Base-by-base conservation (phyloP, 2,888 invertebrate genomes). In the Ectobius pallidus region DNA sequence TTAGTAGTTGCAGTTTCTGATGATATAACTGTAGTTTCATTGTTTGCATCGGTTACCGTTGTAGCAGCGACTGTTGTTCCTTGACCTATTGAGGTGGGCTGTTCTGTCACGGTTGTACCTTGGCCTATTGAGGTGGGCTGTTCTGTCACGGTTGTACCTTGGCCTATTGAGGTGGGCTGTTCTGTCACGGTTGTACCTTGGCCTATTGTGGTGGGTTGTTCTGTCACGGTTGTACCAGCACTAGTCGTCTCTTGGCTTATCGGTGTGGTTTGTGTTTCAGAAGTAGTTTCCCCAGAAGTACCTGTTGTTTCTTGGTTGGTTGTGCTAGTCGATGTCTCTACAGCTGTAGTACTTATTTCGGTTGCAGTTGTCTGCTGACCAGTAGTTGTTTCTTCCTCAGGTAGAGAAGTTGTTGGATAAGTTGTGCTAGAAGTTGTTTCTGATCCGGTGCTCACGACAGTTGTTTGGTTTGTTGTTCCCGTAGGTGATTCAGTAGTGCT, bases 1-100 rank as follows among this genome's bases (percentile, higher is more conserved):
- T n/a, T n/a, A 14, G 46, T 46, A n/a, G 46, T 46, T 39, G 27
- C 72, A 3, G 55, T 25, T 18, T 44, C 58, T 14, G 71, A 39
- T 20, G 72, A 67, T n/a, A n/a, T n/a, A n/a, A n/a, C n/a, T 18
- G 70, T 62, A n/a, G 71, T 73, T 70, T 72, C 62, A 11, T 6
- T n/a, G 11, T 32, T 39, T 61, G 58, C 34, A 11, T 42, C 74
- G 2, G 75, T 73, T 62, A 61, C 68, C 22, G 65, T 74, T 20
- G 32, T 7, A 6, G 18, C 27, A 9, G 61, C 34, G 2, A 22
- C 52, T n/a, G 69, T 69, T 25, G 74, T 27, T 44, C 22, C 34
- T 20, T 52, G 25, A 9, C 20, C 69, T 18, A 46, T 44, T 58
- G 55, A 16, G 3, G 42, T 58, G n/a, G 65, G 74, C 16, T 22